Percentiles rank a stretch among this genome's conserved stretches.
phyloP scores from a whole-genome alignment of 1,140 invertebrate species.

The Portunus trituberculatus region DNA sequence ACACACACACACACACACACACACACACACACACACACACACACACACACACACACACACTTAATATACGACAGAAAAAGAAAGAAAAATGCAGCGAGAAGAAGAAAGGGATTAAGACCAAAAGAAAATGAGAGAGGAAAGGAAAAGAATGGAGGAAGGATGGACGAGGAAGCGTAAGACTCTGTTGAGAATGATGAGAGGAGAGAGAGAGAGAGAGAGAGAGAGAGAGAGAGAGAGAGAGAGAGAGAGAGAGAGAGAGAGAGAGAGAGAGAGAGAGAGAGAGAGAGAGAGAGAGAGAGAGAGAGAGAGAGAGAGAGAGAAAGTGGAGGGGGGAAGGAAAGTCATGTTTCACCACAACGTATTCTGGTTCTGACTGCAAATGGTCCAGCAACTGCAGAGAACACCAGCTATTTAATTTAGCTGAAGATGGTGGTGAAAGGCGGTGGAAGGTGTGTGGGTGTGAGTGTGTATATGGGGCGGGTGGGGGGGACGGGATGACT shows the following conservation, averaged over 20 bases:
- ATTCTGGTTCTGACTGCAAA: conserved; percentile 12
- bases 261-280: too few relatives aligned
- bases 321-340: background rate
- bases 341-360: background rate
- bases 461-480: background rate
- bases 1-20: conserved; percentile 50
- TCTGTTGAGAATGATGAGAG: background rate
- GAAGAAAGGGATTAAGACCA: background rate
- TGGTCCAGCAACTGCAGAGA: background rate
- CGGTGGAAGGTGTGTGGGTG: background rate
- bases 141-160: background rate
- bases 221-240: too few relatives aligned
- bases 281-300: background rate
- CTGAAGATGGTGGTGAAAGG: background rate
- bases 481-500: background rate
- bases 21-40: conserved; percentile 39
- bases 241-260: too few relatives aligned
- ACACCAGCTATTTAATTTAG: conserved; percentile 9
- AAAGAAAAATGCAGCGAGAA: background rate
- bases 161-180: background rate
- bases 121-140: background rate
- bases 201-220: too few relatives aligned
- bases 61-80: background rate
- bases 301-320: too few relatives aligned
- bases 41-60: conserved; percentile 37